Conservation (phyloP, 2,797 vertebrate genomes). For the Helarctos malayanus region DNA sequence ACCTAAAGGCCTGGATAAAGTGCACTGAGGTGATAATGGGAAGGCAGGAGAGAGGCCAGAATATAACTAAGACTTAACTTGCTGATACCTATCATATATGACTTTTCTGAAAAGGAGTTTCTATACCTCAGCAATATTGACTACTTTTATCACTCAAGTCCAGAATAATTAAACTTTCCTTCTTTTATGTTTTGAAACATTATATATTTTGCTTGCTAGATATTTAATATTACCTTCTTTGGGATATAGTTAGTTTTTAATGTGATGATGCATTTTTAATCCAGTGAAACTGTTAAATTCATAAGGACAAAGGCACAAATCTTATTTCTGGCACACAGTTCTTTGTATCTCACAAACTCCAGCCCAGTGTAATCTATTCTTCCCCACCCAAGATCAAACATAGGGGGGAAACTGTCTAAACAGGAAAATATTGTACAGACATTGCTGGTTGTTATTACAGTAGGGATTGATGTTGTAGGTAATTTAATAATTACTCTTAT, state of each 20-base stretch:
- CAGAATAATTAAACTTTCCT: slow-evolving; percentile 5
- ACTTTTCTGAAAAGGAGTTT: background rate
- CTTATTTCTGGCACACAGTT: background rate
- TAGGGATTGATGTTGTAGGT: background rate
- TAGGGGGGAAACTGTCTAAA: background rate
- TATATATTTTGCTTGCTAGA: background rate
- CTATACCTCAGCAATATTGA: background rate
- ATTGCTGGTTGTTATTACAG: background rate
- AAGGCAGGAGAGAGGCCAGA: background rate
- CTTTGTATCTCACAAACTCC: background rate
- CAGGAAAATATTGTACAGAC: background rate
- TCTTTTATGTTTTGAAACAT: background rate
- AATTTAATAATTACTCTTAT: slow-evolving; percentile 3
- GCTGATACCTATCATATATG: background rate
- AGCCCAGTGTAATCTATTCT: background rate
- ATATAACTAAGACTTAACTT: background rate
- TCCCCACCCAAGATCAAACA: background rate
- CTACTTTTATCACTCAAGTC: background rate
- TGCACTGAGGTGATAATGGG: background rate
- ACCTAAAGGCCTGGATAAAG: background rate
- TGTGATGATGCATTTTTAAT: slow-evolving; percentile 39
- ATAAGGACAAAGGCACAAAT: background rate
- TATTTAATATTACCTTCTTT: background rate
- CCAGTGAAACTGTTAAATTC: background rate
- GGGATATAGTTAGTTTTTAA: slow-evolving; percentile 23